Base-by-base conservation (phyloP, 2,113 vertebrate species). In the Burhinus oedicnemus region DNA sequence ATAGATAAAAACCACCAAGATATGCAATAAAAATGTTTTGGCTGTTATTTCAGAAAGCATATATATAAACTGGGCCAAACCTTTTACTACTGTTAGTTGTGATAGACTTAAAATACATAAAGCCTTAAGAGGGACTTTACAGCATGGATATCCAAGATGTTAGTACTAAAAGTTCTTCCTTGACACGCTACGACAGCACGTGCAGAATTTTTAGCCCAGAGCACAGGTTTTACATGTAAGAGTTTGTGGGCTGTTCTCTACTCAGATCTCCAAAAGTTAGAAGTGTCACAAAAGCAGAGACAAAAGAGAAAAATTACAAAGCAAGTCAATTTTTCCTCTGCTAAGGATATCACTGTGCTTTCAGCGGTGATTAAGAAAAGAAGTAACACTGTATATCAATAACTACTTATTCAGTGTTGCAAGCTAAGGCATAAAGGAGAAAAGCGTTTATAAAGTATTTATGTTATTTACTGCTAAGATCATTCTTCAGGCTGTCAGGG, bases 361-460 rank as follows among this genome's bases (percentile, higher is more conserved):
- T 81, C 92, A 79, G 10, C 4, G 13, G 27, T 71, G 30, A 91
- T 71, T 81, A 95, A 83, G 82, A 82, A 52, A 62, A 86, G 42
- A 82, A 87, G 34, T 64, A 95, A 84, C 61, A 89, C 61, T 76
- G 86, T 92, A 54, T 92, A 78, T 60, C 47, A 90, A 3, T 71
- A 95, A 92, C 65, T 84, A 79, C 8, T 92, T 93, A 84, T 49
- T 71, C 94, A 90, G 44, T 9, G 17, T 70, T 61, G 61, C 83
- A 89, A 93, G 62, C 29, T 42, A 81, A 77, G 19, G 45, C n/a
- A 94, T 26, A 91, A 86, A 83, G 64, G 12, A 95, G 19, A 81
- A 89, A 89, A 81, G 51, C 22, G 44, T 95, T 95, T 89, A 91
- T 96, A 45, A 95, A 94, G 45, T 72, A 97, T 93, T 97, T 76